Conservation (phyloP, 2,113 vertebrate species). For the Camelus bactrianus region DNA sequence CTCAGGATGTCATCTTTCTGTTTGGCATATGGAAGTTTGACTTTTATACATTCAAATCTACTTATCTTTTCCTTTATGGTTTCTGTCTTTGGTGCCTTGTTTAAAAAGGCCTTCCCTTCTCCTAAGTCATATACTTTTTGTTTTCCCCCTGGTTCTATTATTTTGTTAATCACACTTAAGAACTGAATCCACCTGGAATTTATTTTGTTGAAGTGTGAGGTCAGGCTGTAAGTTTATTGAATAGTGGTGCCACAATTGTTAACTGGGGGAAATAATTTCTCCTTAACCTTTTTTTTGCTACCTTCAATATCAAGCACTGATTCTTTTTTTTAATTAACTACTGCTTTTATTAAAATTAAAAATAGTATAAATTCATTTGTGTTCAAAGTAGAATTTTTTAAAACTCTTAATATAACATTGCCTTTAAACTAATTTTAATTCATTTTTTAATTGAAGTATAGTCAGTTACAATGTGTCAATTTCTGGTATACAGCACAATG, state of each 20-base stretch:
- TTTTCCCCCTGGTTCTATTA: background rate
- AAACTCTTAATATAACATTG: too few species aligned
- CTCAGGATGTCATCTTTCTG: background rate
- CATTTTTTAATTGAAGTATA: too few species aligned
- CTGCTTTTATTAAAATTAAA: too few species aligned
- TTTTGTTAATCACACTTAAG: constrained; percentile 7
- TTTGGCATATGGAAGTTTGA: constrained; percentile 6
- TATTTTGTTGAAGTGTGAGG: background rate
- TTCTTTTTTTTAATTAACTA: too few species aligned
- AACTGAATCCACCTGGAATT: background rate
- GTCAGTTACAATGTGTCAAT: too few species aligned
- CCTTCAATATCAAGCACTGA: background rate
- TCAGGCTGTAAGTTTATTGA: constrained; percentile 16
- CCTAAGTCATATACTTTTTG: background rate
- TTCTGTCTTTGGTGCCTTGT: background rate
- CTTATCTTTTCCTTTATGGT: background rate
- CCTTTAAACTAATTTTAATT: too few species aligned
- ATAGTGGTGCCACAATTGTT: background rate
- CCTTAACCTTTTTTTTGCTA: constrained; percentile 20
- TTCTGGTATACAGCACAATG: too few species aligned
- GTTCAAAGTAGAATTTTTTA: too few species aligned
- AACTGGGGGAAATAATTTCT: background rate
- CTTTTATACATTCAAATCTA: background rate
- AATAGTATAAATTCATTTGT: too few species aligned
- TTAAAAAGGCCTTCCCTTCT: background rate